phyloP scores from a whole-genome alignment of 1,140 invertebrate species.

The Ostrea edulis region DNA sequence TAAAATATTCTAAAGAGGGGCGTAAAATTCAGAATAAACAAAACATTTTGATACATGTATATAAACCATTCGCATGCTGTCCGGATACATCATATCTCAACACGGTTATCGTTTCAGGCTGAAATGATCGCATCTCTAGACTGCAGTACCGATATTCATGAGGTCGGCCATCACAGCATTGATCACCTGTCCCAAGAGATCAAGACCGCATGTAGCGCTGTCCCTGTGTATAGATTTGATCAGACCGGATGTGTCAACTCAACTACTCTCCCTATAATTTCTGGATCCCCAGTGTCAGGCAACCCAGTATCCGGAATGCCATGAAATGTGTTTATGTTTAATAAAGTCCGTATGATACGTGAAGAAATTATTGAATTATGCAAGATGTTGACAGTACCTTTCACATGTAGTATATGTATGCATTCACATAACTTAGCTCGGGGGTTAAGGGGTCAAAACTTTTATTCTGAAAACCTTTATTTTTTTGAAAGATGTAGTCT shows the following conservation, averaged over 20 bases:
- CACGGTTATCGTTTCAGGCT: neutral
- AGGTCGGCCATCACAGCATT: conserved; percentile 11
- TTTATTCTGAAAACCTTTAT: too few species aligned
- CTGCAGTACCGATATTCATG: conserved; percentile 2
- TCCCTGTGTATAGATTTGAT: conserved; percentile 25
- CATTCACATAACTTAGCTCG: too few species aligned
- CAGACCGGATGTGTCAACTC: neutral
- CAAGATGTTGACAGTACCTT: too few species aligned
- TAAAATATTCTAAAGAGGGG: too few species aligned
- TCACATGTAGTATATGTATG: too few species aligned
- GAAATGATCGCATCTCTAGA: neutral
- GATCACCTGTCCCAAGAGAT: conserved; percentile 24
- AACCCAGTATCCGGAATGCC: neutral
- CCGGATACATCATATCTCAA: neutral
- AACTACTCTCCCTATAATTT: neutral
- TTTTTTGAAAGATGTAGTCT: too few species aligned
- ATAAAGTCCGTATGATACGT: neutral
- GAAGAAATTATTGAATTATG: neutral
- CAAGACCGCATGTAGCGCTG: neutral
- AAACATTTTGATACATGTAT: too few species aligned
- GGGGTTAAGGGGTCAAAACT: too few species aligned
- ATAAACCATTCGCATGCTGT: too few species aligned
- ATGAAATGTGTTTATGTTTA: neutral
- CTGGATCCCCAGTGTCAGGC: neutral
- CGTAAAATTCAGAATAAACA: too few species aligned